Percentiles rank a stretch among this genome's conserved stretches.
Conservation (phyloP, 1,140 invertebrate genomes). For the Telenomus remus region DNA sequence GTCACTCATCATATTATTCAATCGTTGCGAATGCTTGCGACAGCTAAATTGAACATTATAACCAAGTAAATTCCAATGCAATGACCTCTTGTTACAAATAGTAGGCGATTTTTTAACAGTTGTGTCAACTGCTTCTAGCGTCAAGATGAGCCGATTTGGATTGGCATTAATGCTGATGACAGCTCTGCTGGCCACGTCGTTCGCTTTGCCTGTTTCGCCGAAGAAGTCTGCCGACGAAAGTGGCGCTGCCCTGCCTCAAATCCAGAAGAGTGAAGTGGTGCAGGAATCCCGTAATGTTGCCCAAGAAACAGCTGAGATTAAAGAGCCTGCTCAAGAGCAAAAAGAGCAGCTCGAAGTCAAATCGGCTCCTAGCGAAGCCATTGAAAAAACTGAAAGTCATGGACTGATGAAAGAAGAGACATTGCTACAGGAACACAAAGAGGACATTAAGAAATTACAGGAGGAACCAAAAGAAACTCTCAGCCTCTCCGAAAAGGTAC, state of each 20-base stretch:
- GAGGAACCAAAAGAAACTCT: constrained; percentile 9
- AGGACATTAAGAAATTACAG: constrained; percentile 35
- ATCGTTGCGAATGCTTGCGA: constrained; percentile 53
- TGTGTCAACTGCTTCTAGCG: constrained; percentile 6
- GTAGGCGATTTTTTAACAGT: not conserved
- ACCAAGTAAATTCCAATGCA: constrained; percentile 52
- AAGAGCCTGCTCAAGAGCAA: constrained; percentile 15
- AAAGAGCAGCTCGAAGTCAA: constrained; percentile 36
- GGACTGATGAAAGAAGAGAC: not conserved
- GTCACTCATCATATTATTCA: constrained; percentile 60
- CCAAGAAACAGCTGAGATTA: constrained; percentile 16
- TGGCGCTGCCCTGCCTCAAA: constrained; percentile 31
- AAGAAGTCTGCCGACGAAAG: constrained; percentile 27
- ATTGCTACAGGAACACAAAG: constrained; percentile 48
- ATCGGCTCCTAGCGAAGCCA: constrained; percentile 24
- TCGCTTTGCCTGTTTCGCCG: constrained; percentile 66
- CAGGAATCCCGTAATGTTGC: constrained; percentile 17
- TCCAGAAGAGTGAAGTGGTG: constrained; percentile 40
- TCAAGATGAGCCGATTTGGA: constrained; percentile 65
- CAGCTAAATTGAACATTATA: constrained; percentile 66
- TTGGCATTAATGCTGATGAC: constrained; percentile 61
- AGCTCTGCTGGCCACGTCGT: constrained; percentile 60
- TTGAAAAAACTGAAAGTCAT: constrained; percentile 10
- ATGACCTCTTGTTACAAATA: constrained; percentile 45
- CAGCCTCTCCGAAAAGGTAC: too few species aligned